Evolutionary conservation across 1,140 invertebrate genomes (phyloP), one percentile per base, ranked within the genome.

Genomic region (Drosophila repletoides): DNA sequence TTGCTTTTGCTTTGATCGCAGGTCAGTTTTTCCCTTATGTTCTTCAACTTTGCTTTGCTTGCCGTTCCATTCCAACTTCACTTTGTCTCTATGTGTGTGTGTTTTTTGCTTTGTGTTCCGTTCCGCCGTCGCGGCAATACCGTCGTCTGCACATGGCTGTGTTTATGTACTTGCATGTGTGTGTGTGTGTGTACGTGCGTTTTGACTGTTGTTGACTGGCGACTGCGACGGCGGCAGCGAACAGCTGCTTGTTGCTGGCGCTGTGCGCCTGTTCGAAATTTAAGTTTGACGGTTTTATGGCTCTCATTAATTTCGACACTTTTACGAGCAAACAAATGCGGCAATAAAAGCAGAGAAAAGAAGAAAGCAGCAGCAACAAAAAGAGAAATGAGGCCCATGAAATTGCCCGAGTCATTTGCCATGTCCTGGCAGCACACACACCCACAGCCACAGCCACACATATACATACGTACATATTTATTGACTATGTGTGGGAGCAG

Each of bases 241-340:
- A 12, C 26, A 24, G n/a, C 17, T 7, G 17, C 21, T 28, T 64
- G 29, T 40, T 45, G 38, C 1, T 9, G 46, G 45, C 28, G 71
- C 80, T 84, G 80, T 49, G 75, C 80, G 75, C 80, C 80, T 84
- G 80, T 72, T 84, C 80, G 71, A 84, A 86, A 86, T 84, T 86
- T 86, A 86, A 84, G 80, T 84, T 84, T 84, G 80, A 86, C 80
- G 80, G 80, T 80, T 84, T 84, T 84, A 84, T 86, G 81, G 60
- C 80, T 72, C 80, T 80, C 80, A 84, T 84, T 84, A 80, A 86
- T 84, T 84, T 75, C 68, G 76, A 75, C 76, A 80, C 72, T 80
- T 81, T 81, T 86, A 84, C 80, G 80, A 77, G 67, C 80, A 84
- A 84, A 84, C 80, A 84, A 84, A 84, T 72, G 80, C 59, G 10